These are phyloP conservation scores for Porites australiensis DNA, from an alignment of 64 coral and sea anemone species.

Conservation along the genomic window DNA sequence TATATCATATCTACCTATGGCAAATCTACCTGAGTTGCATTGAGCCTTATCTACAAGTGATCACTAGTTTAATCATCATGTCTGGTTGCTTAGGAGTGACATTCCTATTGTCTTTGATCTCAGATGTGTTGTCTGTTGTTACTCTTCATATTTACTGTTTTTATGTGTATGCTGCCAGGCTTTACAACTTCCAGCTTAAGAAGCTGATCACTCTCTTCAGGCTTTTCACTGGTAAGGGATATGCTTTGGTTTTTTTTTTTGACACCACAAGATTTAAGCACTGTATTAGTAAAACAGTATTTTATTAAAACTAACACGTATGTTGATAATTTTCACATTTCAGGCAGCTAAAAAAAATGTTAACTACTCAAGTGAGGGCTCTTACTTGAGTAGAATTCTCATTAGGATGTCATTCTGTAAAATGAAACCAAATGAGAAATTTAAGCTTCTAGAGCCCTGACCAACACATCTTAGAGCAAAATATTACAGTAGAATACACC, in stretches of 20 bases:
- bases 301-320: too few species aligned
- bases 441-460: too few species aligned
- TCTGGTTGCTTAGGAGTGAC: conserved; percentile 90
- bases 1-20: conserved; percentile 95
- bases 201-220: conserved; percentile 76
- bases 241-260: not conserved
- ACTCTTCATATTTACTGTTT: conserved; percentile 99
- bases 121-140: conserved; percentile 86
- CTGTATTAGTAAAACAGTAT: too few species aligned
- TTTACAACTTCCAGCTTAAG: conserved; percentile 90
- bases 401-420: too few species aligned
- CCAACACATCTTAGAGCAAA: too few species aligned
- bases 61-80: conserved; percentile 75
- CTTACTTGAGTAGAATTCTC: too few species aligned
- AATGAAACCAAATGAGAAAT: too few species aligned
- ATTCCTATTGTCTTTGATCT: conserved; percentile 79
- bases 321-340: too few species aligned
- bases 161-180: conserved; percentile 95
- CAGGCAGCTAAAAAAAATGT: too few species aligned
- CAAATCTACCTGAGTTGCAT: conserved; percentile 84
- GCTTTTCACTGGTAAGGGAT: conserved; percentile 90
- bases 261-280: too few species aligned
- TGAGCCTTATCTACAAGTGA: conserved; percentile 79
- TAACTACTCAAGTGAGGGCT: too few species aligned
- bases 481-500: not conserved